Evolutionary conservation across 2,888 invertebrate species (phyloP).

Genomic region (Dynastes maya): DNA sequence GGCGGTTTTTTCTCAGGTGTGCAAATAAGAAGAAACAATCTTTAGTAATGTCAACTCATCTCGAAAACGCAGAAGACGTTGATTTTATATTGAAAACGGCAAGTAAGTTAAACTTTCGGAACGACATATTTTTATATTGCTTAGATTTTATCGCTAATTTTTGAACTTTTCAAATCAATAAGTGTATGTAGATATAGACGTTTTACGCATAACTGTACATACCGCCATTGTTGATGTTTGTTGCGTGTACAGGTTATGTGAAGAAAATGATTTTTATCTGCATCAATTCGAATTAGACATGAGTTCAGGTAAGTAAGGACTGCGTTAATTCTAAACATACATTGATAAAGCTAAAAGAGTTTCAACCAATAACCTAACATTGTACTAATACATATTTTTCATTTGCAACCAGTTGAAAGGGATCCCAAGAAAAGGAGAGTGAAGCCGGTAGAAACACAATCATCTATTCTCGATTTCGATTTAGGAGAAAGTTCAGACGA

Average conservation of each 20-base stretch:
- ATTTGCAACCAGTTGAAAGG: slow-evolving; percentile 72
- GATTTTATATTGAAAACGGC: slow-evolving; percentile 69
- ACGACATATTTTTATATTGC: no score
- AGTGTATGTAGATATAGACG: slow-evolving; percentile 36
- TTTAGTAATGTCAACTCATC: slow-evolving; percentile 59
- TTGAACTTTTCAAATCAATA: slow-evolving; percentile 54
- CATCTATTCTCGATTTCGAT: slow-evolving; percentile 86
- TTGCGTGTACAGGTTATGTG: slow-evolving; percentile 49
- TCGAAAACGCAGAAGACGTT: slow-evolving; percentile 66
- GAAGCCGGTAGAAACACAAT: slow-evolving; percentile 84
- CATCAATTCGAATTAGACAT: slow-evolving; percentile 16
- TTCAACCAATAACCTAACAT: neutral
- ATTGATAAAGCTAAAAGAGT: neutral
- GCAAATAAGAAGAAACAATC: slow-evolving; percentile 48
- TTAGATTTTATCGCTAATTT: slow-evolving; percentile 16
- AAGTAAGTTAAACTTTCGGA: slow-evolving; percentile 63
- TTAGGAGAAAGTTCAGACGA: slow-evolving; percentile 94
- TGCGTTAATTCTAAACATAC: neutral
- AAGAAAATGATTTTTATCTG: slow-evolving; percentile 32
- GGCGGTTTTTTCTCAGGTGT: slow-evolving; percentile 28
- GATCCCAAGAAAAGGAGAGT: slow-evolving; percentile 87
- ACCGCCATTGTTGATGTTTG: slow-evolving; percentile 52
- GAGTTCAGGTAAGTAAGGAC: slow-evolving; percentile 37
- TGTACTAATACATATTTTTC: neutral
- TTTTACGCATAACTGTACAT: slow-evolving; percentile 56